Conservation (phyloP, 2,797 vertebrate species). For the Zalophus californianus region DNA sequence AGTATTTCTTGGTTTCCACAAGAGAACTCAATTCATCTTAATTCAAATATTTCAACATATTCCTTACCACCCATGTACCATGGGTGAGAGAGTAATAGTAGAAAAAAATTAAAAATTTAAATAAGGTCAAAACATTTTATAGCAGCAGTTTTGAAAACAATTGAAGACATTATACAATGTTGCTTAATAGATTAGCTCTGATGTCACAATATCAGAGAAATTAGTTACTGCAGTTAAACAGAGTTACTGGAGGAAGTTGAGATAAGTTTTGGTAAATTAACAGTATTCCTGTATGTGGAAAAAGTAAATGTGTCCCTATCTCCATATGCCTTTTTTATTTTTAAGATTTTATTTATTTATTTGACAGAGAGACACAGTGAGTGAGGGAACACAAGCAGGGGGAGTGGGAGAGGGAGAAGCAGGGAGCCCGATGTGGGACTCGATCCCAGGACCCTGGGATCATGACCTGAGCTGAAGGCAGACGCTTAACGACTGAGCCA, state of each 20-base stretch:
- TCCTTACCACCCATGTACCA: rapidly evolving
- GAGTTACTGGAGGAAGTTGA: background rate
- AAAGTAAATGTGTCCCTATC: background rate
- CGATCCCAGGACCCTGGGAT: no score
- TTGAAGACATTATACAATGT: background rate
- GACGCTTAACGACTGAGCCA: no score
- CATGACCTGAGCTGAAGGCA: no score
- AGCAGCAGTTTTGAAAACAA: background rate
- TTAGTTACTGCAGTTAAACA: background rate
- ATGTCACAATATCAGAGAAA: background rate
- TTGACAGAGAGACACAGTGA: no score
- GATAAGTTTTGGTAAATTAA: background rate
- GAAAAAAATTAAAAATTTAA: background rate
- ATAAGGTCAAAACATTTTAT: background rate
- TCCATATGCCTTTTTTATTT: background rate
- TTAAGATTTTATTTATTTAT: no score
- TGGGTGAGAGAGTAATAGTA: background rate
- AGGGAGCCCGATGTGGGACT: no score
- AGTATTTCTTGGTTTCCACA: background rate
- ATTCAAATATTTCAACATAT: slow-evolving; percentile 8
- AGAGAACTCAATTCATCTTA: background rate
- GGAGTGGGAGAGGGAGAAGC: no score
- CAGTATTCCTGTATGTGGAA: background rate
- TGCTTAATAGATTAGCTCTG: background rate
- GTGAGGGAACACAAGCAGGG: no score